Evolutionary conservation across 2,113 vertebrate genomes (phyloP), one percentile per base, ranked within the genome.

Genomic region (Bubalus kerabau): DNA sequence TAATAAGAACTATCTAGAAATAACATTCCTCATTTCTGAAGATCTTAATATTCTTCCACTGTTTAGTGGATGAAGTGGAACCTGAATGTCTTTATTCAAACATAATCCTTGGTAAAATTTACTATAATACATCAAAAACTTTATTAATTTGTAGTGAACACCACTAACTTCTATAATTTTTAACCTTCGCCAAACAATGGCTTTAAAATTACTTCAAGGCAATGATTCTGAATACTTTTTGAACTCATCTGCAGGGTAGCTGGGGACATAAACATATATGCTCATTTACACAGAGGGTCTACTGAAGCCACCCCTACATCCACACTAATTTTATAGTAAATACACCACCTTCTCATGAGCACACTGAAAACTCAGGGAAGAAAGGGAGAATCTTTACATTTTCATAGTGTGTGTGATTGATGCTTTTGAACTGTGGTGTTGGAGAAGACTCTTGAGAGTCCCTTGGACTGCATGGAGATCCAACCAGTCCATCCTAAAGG

Each of bases 201-300:
- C 23, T 80, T 94, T 93, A n/a, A 93, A 93, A 85, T 71, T 26
- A 85, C 36, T 80, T 95, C 94, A 80, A 91, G 87, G 43, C 50
- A 84, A 14, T 81, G 64, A 62, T 23, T 85, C 59, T 48, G 8
- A 64, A 85, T 60, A 81, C 6, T 50, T 85, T n/a, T 19, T 50
- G 32, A 91, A 60, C 9, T 28, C 24, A 28, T 88, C 36, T 85
- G 59, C n/a, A 64, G 6, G 16, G 6, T 1, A 54, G 6, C 1
- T 28, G 26, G 52, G 19, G 23, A 46, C 28, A n/a, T 2, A 60
- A 80, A 32, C 32, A 64, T 5, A 59, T 7, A 36, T 6, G 19
- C 92, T 76, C 32, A 28, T 60, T 50, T 26, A n/a, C 1, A 56
- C 0, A 50, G 40, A 26, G 43, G 7, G 23, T 40, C 5, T 43